Conservation (phyloP, 2,888 invertebrate species). For the Malthinus flaveolus region DNA sequence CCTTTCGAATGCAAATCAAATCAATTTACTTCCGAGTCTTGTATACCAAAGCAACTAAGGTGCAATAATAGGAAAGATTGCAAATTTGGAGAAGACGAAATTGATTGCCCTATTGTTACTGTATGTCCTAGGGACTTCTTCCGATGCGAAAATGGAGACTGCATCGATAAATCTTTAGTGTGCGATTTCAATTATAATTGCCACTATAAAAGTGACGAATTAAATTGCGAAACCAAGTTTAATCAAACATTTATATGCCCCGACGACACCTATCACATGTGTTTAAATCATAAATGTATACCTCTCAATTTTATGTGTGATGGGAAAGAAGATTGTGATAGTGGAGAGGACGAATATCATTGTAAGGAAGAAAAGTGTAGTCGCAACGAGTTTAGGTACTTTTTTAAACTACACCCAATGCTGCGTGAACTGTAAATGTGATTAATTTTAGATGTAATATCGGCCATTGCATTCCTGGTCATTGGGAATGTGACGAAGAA, state of each 20-base stretch:
- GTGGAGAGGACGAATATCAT: slow-evolving; percentile 56
- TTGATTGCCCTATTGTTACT: slow-evolving; percentile 41
- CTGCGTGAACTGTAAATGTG: neutral
- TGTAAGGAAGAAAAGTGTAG: slow-evolving; percentile 48
- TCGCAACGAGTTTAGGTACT: slow-evolving; percentile 47
- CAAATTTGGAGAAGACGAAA: slow-evolving; percentile 51
- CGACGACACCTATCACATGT: slow-evolving; percentile 55
- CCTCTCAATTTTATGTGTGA: slow-evolving; percentile 58
- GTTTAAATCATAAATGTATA: slow-evolving; percentile 59
- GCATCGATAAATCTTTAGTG: slow-evolving; percentile 52
- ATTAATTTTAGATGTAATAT: slow-evolving; percentile 64
- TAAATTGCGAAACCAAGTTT: slow-evolving; percentile 51
- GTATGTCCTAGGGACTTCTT: slow-evolving; percentile 56
- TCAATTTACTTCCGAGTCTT: slow-evolving; percentile 58
- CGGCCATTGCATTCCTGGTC: slow-evolving; percentile 70
- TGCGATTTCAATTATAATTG: slow-evolving; percentile 62
- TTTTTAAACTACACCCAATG: neutral
- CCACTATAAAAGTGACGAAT: slow-evolving; percentile 62
- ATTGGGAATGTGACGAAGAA: slow-evolving; percentile 72
- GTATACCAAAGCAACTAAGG: slow-evolving; percentile 43
- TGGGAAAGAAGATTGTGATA: slow-evolving; percentile 55
- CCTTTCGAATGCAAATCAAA: slow-evolving; percentile 54
- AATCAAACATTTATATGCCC: slow-evolving; percentile 50
- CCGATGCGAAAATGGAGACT: slow-evolving; percentile 59
- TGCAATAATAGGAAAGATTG: slow-evolving; percentile 51